Base-by-base conservation (phyloP, 2,888 invertebrate genomes). In the Tenthredo scrophulariae region DNA sequence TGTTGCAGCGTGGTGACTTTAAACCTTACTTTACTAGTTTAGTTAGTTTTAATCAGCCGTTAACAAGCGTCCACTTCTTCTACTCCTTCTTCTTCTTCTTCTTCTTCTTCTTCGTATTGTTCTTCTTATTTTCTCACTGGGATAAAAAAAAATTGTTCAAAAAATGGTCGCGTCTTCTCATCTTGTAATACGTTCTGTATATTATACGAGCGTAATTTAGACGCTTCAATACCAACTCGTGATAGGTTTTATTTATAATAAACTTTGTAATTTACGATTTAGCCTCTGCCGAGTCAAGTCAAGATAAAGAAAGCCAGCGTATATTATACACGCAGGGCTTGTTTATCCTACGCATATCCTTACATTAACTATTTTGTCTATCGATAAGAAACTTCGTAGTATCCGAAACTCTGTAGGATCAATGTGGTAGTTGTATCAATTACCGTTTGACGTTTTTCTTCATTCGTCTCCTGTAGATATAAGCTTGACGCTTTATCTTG, bases 201-300 rank as follows among this genome's bases (percentile, higher is more conserved):
- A 29, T 50, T 15, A 7, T 77, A 77, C 15, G 33, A 33, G 26
- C 29, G 67, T 67, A 15, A 18, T 67, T 33, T 67, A 67, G 15
- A 77, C 54, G 77, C 15, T 54, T 77, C 15, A 18, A 43, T 15
- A 77, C 77, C 77, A 33, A 54, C 54, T 54, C 22, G 29, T 13
- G 26, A 75, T 46, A 22, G 54, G 29, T 54, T 54, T 77, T 77
- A 77, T 77, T 77, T 77, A 77, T 77, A 77, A 77, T 80, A 80
- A 80, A 80, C 80, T 22, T 22, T 40, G 37, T 62, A 80, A 80
- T 62, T 80, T 80, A 80, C 62, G 80, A 80, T 50, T 33, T n/a
- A n/a, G 22, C 80, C 15, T 58, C 62, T 54, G 37, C 26, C 22
- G 37, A 58, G 58, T 79, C 18, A 26, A 26, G 62, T 13, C 22